phyloP scores from a whole-genome alignment of 2,888 invertebrate species.

The Calliphora vomitoria region DNA sequence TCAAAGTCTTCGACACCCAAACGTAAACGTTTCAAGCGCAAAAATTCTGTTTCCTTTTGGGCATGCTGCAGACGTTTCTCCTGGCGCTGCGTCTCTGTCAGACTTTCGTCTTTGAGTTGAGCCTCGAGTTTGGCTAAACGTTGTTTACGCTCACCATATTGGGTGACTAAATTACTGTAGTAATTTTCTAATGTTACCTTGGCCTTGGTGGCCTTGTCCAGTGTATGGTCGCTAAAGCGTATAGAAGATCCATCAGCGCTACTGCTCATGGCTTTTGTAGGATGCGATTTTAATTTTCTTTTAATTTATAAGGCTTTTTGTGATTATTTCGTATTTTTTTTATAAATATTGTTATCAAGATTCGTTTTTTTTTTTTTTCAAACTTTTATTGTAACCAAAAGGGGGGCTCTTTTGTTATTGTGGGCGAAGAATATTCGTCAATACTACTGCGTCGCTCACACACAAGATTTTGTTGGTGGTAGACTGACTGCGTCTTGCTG shows the following conservation, averaged over 20 bases:
- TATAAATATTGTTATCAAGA: slow-evolving; percentile 52
- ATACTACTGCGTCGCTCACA: slow-evolving; percentile 65
- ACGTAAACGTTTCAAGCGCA: slow-evolving; percentile 96
- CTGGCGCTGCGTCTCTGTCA: slow-evolving; percentile 97
- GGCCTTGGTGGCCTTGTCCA: slow-evolving; percentile 99
- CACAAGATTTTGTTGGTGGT: slow-evolving; percentile 65
- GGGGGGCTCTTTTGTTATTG: slow-evolving; percentile 70
- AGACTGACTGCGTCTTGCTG: slow-evolving; percentile 69
- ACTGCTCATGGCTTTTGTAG: slow-evolving; percentile 73
- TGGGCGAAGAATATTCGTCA: slow-evolving; percentile 68
- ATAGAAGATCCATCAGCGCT: slow-evolving; percentile 86
- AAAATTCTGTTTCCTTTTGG: slow-evolving; percentile 99
- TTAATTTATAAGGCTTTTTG: slow-evolving; percentile 57
- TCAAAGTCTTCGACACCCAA: slow-evolving; percentile 99
- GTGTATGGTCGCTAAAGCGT: slow-evolving; percentile 98
- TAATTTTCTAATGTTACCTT: slow-evolving; percentile 99
- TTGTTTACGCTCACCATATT: slow-evolving; percentile 98
- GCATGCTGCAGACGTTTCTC: slow-evolving; percentile 95
- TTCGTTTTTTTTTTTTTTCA: slow-evolving; percentile 32
- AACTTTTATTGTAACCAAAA: slow-evolving; percentile 54
- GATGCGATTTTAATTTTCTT: slow-evolving; percentile 27
- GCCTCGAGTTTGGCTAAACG: slow-evolving; percentile 97
- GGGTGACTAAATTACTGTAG: slow-evolving; percentile 98
- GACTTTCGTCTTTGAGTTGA: slow-evolving; percentile 97
- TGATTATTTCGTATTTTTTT: slow-evolving; percentile 39